Base-by-base conservation (phyloP, 2,797 vertebrate genomes). In the Channa striata region DNA sequence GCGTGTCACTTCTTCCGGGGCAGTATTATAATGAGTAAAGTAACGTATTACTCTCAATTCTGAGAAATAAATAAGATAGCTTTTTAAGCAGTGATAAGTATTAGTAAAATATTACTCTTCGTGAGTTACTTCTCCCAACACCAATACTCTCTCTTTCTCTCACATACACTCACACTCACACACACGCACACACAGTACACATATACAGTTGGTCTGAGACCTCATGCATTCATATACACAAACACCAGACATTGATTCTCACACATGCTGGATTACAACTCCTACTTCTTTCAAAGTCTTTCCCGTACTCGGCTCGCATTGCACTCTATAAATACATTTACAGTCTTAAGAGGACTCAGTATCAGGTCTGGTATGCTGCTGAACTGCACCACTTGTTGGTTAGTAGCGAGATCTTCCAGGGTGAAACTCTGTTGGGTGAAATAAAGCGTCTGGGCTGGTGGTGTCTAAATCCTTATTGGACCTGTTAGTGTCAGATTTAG, bases 291-390 rank as follows among this genome's bases (percentile, higher is more conserved):
- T 59, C 63, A 74, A 44, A 46, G 60, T 83, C 76, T 80, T 68
- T 66, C 73, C 66, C 54, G 2, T 61, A 56, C 37, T 69, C 54
- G 59, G 80, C 77, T 90, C 84, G 76, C 51, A 80, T 90, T 87
- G 54, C 88, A 66, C 68, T 77, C 79, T 89, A 89, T 87, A 87
- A 91, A 91, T 90, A 91, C 73, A 88, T 84, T 77, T 77, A 86
- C 68, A 81, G 83, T 86, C 75, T 85, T 84, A 86, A 79, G 68
- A 66, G 60, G 78, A 57, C 63, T 68, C 52, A 43, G 78, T 85
- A 74, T 85, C 77, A 74, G 59, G 68, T 73, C 71, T 84, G 80
- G 83, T 73, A 81, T 84, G 81, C 61, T 79, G 77, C 68, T 84
- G 47, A 79, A 83, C 70, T 62, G 70, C 53, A 68, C 51, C 78